phyloP scores from a whole-genome alignment of 2,888 invertebrate genomes.

The Sisyra nigra region DNA sequence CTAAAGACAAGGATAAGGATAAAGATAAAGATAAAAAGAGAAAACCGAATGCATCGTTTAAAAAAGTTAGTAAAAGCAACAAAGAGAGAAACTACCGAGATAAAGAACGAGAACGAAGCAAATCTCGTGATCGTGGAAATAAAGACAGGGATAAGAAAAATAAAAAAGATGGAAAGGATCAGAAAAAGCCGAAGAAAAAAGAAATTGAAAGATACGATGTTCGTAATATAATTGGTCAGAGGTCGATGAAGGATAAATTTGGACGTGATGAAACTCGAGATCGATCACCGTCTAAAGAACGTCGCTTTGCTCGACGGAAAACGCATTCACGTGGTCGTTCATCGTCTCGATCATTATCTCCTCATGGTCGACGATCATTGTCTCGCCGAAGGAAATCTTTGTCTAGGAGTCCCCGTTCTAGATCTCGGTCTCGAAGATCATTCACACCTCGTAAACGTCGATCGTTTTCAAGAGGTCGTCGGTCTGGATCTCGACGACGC shows the following conservation, averaged over 20 bases:
- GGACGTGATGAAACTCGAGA: conserved; percentile 13
- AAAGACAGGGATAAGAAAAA: conserved; percentile 18
- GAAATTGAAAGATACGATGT: conserved; percentile 75
- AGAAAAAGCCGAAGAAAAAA: conserved; percentile 47
- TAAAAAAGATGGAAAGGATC: conserved; percentile 19
- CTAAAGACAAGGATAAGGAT: conserved; percentile 27
- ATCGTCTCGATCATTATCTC: conserved; percentile 19
- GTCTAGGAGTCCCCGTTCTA: conserved; percentile 16
- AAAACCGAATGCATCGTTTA: conserved; percentile 46
- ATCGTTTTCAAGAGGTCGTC: conserved; percentile 21
- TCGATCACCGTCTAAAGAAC: conserved; percentile 17
- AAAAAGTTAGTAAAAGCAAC: conserved; percentile 60
- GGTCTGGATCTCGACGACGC: conserved; percentile 16
- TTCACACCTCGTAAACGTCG: conserved; percentile 15
- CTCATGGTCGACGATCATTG: conserved; percentile 15
- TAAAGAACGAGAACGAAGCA: conserved; percentile 29
- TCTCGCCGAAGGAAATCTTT: conserved; percentile 15
- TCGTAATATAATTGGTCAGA: conserved; percentile 56
- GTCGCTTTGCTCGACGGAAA: conserved; percentile 18
- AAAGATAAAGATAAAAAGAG: conserved; percentile 28
- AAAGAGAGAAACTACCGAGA: conserved; percentile 67
- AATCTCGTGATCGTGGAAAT: conserved; percentile 23
- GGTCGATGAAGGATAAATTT: conserved; percentile 39
- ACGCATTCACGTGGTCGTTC: conserved; percentile 14
- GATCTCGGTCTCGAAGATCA: conserved; percentile 13